phyloP scores from a whole-genome alignment of 2,113 vertebrate genomes.

The Daubentonia madagascariensis region DNA sequence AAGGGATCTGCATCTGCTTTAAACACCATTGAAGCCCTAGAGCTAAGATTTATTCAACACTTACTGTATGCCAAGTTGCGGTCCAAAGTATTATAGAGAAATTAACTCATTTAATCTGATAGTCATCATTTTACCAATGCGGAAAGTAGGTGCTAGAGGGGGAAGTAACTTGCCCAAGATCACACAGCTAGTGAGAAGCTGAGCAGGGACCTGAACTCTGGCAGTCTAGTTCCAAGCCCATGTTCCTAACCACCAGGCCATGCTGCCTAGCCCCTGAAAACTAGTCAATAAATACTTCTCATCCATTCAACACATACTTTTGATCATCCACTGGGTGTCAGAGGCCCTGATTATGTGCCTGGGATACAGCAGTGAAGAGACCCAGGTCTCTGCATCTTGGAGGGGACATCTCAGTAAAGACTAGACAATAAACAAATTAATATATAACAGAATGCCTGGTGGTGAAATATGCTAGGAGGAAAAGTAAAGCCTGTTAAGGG shows the following conservation, averaged over 20 bases:
- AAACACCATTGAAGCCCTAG: not conserved
- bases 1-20: not conserved
- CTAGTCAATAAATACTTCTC: not conserved
- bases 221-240: not conserved
- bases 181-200: rapidly evolving
- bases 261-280: not conserved
- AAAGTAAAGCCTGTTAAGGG: too few relatives aligned
- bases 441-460: not conserved
- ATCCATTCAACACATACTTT: too few relatives aligned
- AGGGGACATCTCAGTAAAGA: not conserved
- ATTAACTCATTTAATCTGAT: not conserved
- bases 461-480: not conserved
- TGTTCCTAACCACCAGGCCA: not conserved
- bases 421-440: not conserved
- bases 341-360: not conserved
- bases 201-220: rapidly evolving
- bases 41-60: not conserved
- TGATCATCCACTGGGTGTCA: too few relatives aligned
- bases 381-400: not conserved
- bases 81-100: not conserved
- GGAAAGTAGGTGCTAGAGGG: not conserved
- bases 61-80: not conserved
- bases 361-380: not conserved
- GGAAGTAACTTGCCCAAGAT: not conserved
- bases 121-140: too few relatives aligned